phyloP scores from a whole-genome alignment of 2,797 vertebrate genomes.

The Craterocephalus amniculus region DNA sequence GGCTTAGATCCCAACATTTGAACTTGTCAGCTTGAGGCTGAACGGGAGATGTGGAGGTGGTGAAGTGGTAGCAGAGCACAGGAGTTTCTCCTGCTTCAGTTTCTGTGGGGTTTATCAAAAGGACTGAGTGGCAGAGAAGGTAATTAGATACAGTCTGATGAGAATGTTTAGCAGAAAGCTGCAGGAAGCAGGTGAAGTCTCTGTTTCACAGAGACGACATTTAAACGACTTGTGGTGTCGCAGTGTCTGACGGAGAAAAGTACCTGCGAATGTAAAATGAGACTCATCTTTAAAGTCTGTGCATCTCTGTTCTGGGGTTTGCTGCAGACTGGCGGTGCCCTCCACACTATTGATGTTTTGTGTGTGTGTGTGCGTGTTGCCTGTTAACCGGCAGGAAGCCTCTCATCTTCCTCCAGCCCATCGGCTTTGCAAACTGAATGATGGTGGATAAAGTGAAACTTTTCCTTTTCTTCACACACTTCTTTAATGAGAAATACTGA shows the following conservation, averaged over 20 bases:
- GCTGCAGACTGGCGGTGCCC: neutral
- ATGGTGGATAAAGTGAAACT: slow-evolving; percentile 26
- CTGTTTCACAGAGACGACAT: neutral
- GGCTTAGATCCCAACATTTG: neutral
- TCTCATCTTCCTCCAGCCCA: slow-evolving; percentile 24
- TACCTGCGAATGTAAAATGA: neutral
- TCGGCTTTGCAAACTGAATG: neutral
- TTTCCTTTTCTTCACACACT: slow-evolving; percentile 4
- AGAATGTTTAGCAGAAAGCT: neutral
- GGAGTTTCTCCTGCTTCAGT: neutral
- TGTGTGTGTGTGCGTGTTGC: slow-evolving; percentile 19
- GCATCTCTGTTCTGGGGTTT: neutral
- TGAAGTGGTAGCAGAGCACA: neutral
- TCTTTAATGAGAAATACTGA: slow-evolving; percentile 18
- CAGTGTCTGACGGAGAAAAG: neutral
- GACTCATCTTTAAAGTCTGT: neutral
- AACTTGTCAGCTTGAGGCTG: neutral
- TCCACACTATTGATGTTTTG: neutral
- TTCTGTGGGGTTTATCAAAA: neutral
- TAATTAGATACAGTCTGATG: neutral
- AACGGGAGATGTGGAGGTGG: neutral
- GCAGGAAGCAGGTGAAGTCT: neutral
- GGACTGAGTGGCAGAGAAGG: neutral
- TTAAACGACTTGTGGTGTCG: neutral
- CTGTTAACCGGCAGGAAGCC: slow-evolving; percentile 6